These are phyloP conservation scores for Typhlichthys subterraneus DNA, from an alignment of 2,797 vertebrate species.

Conservation along the genomic window DNA sequence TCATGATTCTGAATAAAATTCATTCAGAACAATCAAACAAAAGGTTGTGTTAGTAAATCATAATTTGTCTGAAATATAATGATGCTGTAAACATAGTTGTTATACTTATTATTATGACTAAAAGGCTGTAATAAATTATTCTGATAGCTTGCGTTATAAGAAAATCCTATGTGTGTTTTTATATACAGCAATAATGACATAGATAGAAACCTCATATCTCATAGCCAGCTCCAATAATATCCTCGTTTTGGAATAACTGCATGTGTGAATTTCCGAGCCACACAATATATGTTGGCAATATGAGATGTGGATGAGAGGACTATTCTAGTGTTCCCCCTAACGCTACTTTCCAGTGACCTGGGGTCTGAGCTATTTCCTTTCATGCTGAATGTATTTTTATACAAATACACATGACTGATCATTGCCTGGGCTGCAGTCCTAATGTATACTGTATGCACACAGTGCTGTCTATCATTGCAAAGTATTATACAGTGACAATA, in stretches of 20 bases:
- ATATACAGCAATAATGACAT: constrained; percentile 15
- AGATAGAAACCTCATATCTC: constrained; percentile 20
- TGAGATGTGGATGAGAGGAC: constrained; percentile 5
- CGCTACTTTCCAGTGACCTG: not conserved
- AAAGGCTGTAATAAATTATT: constrained; percentile 3
- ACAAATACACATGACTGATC: constrained; percentile 2
- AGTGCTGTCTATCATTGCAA: not conserved
- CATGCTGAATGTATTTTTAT: constrained; percentile 1
- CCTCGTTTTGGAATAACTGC: constrained; percentile 15
- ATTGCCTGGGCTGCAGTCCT: not conserved
- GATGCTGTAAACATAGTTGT: constrained; percentile 7
- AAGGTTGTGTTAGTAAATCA: too few species aligned
- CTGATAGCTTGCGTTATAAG: constrained; percentile 11
- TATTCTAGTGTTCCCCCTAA: not conserved
- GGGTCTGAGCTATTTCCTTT: constrained; percentile 3
- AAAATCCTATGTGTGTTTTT: constrained; percentile 10
- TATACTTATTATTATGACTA: not conserved
- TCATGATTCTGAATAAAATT: constrained; percentile 8
- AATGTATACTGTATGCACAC: not conserved
- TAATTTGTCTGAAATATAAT: not conserved
- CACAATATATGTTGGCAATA: constrained; percentile 1
- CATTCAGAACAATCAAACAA: too few species aligned
- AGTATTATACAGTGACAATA: too few species aligned
- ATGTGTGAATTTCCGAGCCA: constrained; percentile 6
- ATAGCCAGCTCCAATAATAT: constrained; percentile 13